Conservation (phyloP, 2,797 vertebrate species). For the Semotilus atromaculatus region DNA sequence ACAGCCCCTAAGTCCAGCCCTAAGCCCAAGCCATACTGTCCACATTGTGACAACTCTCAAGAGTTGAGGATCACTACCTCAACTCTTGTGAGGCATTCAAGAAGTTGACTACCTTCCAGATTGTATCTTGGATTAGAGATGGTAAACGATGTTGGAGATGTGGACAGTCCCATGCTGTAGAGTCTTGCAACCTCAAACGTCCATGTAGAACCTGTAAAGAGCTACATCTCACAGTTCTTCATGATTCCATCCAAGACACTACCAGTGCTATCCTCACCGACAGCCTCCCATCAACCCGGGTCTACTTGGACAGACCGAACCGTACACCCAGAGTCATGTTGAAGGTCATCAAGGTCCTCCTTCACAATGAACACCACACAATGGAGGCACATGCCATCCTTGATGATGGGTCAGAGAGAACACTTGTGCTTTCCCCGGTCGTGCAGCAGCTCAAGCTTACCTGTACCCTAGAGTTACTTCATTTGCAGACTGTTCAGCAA, state of each 20-base stretch:
- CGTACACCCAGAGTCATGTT: conserved; percentile 53
- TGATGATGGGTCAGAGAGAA: neutral
- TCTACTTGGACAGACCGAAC: neutral
- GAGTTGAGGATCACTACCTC: neutral
- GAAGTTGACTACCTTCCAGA: neutral
- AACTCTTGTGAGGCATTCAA: neutral
- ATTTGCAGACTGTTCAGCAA: conserved; percentile 37
- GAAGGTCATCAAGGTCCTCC: conserved; percentile 51
- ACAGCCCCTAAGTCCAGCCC: neutral
- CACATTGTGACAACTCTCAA: neutral
- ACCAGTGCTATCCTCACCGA: neutral
- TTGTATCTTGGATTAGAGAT: conserved; percentile 35
- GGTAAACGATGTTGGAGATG: conserved; percentile 49
- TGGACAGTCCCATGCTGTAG: conserved; percentile 31
- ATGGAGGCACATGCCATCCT: neutral
- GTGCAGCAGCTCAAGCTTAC: conserved; percentile 20
- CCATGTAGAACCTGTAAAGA: conserved; percentile 54
- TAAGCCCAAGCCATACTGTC: conserved; percentile 8
- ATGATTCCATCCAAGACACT: too few relatives aligned
- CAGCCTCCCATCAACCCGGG: neutral
- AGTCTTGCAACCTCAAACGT: conserved; percentile 53
- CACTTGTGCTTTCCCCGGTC: neutral
- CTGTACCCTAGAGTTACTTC: neutral
- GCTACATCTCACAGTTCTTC: conserved; percentile 52
- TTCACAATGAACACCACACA: conserved; percentile 23